These are phyloP conservation scores for Eudemis profundana DNA, from an alignment of 2,888 invertebrate genomes.

Conservation along the genomic window DNA sequence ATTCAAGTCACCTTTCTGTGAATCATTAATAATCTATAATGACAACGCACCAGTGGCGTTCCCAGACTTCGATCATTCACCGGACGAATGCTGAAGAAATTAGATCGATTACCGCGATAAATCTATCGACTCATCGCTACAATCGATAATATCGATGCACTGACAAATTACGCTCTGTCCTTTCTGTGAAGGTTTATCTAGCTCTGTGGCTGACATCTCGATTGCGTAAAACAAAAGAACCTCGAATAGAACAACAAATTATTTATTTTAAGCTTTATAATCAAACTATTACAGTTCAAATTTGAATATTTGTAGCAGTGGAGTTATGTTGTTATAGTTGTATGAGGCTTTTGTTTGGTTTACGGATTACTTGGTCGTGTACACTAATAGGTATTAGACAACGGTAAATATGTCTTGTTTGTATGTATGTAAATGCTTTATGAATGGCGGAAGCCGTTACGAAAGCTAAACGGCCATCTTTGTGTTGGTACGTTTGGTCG, in stretches of 20 bases:
- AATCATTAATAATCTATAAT: slow-evolving; percentile 63
- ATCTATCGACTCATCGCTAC: slow-evolving; percentile 72
- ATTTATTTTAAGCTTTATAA: slow-evolving; percentile 2
- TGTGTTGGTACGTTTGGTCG: not conserved
- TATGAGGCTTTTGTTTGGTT: slow-evolving; percentile 13
- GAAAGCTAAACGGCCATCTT: slow-evolving; percentile 16
- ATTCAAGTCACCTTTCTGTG: slow-evolving; percentile 17
- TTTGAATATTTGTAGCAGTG: not conserved
- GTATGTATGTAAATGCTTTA: slow-evolving; percentile 17
- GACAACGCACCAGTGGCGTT: slow-evolving; percentile 81
- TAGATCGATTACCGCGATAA: slow-evolving; percentile 84
- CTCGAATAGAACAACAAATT: not conserved
- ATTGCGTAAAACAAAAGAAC: slow-evolving; percentile 25
- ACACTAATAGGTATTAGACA: slow-evolving; percentile 31
- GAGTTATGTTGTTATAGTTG: not conserved
- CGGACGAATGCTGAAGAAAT: slow-evolving; percentile 78
- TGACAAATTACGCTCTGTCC: slow-evolving; percentile 81
- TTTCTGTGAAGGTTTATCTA: slow-evolving; percentile 62
- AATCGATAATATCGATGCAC: slow-evolving; percentile 74
- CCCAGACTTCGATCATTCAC: slow-evolving; percentile 80
- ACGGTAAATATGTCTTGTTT: slow-evolving; percentile 39
- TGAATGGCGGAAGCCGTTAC: slow-evolving; percentile 29
- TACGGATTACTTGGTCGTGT: slow-evolving; percentile 38
- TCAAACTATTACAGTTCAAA: not conserved
- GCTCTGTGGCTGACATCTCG: slow-evolving; percentile 49